Percentiles rank a stretch among this genome's conserved stretches.
These are phyloP conservation scores for Pipra filicauda DNA, from an alignment of 2,113 vertebrate genomes.

Conservation along the genomic window DNA sequence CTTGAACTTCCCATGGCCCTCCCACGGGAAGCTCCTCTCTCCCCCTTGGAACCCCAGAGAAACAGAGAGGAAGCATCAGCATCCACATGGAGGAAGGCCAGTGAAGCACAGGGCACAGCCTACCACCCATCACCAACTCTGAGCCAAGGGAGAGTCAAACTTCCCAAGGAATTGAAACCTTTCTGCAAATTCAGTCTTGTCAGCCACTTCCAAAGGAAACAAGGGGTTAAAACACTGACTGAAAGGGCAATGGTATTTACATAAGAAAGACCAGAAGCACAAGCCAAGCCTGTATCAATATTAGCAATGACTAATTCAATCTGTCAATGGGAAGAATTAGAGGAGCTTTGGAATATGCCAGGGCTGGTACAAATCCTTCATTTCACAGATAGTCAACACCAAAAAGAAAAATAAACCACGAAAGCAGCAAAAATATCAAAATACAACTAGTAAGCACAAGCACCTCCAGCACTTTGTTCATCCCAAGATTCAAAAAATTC, in stretches of 20 bases:
- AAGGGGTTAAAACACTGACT: neutral
- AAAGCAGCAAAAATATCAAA: neutral
- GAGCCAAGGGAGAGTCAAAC: neutral
- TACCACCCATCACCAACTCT: neutral
- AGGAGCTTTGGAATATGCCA: neutral
- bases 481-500: neutral
- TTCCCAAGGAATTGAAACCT: neutral
- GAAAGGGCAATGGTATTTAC: conserved; percentile 41
- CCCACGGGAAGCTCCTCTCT: neutral
- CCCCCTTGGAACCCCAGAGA: neutral
- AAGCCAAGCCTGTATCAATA: conserved; percentile 21
- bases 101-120: neutral
- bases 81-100: neutral
- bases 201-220: neutral
- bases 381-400: conserved; percentile 1
- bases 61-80: neutral
- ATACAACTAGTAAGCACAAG: neutral
- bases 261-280: neutral
- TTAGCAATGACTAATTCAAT: conserved; percentile 49
- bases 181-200: neutral
- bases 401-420: neutral
- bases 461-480: neutral
- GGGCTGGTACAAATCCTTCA: conserved; percentile 40
- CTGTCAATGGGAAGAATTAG: conserved; percentile 33
- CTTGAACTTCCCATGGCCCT: neutral